Evolutionary conservation across 2,113 vertebrate genomes (phyloP).

Genomic region (Mirza zaza): DNA sequence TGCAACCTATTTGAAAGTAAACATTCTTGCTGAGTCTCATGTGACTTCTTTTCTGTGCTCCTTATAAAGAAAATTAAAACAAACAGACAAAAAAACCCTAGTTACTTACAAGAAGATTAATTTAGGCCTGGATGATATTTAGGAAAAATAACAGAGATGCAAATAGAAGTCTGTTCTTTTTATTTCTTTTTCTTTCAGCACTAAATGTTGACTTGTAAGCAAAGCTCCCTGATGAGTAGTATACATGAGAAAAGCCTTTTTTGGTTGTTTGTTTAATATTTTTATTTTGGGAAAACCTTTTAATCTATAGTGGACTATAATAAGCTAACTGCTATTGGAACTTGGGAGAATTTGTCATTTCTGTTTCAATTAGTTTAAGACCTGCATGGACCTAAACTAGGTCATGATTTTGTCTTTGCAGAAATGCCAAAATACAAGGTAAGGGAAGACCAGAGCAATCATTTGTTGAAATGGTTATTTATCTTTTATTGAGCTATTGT

Average conservation of each 20-base stretch:
- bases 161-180: constrained; percentile 4
- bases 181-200: neutral
- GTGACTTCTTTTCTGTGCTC: constrained; percentile 13
- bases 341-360: neutral
- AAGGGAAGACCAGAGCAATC: neutral
- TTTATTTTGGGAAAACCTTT: constrained; percentile 12
- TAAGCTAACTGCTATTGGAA: neutral
- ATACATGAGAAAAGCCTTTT: constrained; percentile 34
- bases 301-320: neutral
- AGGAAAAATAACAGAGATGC: constrained; percentile 28
- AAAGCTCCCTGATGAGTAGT: neutral
- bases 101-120: neutral
- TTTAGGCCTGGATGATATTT: constrained; percentile 54
- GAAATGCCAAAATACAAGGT: neutral
- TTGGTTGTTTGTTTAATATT: neutral
- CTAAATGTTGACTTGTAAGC: constrained; percentile 26
- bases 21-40: constrained; percentile 37
- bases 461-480: neutral
- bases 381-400: neutral
- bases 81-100: constrained; percentile 25
- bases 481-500: neutral
- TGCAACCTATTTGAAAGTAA: constrained; percentile 49
- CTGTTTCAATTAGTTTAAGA: constrained; percentile 24
- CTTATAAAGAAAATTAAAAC: constrained; percentile 44
- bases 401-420: neutral